Evolutionary conservation across 92 coral and sea anemone species (phyloP), one percentile per base, ranked within the genome.

Genomic region (Umimayanthus kanabou): DNA sequence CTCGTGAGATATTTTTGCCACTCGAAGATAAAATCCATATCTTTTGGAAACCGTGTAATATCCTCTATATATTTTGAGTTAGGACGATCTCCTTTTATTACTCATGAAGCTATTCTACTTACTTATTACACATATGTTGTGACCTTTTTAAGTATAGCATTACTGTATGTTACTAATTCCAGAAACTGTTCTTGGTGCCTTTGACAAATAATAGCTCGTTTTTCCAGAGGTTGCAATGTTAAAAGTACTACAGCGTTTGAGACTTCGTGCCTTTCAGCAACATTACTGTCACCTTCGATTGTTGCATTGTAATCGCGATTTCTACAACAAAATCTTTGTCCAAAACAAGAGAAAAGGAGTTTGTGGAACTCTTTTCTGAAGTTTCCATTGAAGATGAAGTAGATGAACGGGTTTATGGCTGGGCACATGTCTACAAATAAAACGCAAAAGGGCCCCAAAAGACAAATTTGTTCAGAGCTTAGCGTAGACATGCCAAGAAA

Each of bases 371-470:
- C 96, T 74, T 93, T 89, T 30, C 96, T 80, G 85, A 78, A 93
- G 65, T 91, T 89, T 47, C 87, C 89, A 84, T 93, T 93, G 55
- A 93, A 93, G 42, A 93, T 43, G 72, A 73, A 92, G 80, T 93
- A 93, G 7, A 93, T 88, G 29, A 90, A 82, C 10, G 96, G 96
- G 79, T 89, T 93, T 18, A 93, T 89, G 1, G 96, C 96, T 74
- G 92, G 89, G 74, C 89, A 91, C 7, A 93, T 90, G 57, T 93
- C 94, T 2, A 90, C 88, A 40, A 93, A 30, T 45, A 93, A 91
- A 79, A 65, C 90, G 39, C 86, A 94, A 26, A 93, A n/a, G 33
- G 84, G 6, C 8, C 29, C 6, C 14, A 89, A 89, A 16, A 89
- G 39, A 7, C 90, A 88, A 39, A 94, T 87, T 7, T 90, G 92